phyloP scores from a whole-genome alignment of 2,888 invertebrate genomes.

The Troglohyphantes excavatus region DNA sequence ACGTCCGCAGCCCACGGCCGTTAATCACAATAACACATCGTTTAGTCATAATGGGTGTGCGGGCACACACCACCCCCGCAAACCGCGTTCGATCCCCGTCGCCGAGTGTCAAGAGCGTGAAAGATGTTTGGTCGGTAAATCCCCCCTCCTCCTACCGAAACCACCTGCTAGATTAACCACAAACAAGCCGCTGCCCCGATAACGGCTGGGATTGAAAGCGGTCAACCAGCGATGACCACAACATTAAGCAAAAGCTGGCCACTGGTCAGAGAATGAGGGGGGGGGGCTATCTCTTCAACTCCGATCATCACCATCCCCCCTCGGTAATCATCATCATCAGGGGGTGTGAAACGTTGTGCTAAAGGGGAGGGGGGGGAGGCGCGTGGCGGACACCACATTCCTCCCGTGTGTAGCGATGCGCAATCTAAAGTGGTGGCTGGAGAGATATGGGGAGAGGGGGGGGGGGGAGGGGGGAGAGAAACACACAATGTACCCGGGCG shows the following conservation, averaged over 20 bases:
- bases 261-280: constrained; percentile 49
- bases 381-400: constrained; percentile 17
- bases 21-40: constrained; percentile 4
- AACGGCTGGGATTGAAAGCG: constrained; percentile 35
- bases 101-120: not conserved
- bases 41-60: constrained; percentile 19
- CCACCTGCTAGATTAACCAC: constrained; percentile 76
- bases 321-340: constrained; percentile 68
- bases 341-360: constrained; percentile 23
- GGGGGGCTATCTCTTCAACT: constrained; percentile 29
- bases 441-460: constrained; percentile 24
- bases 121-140: constrained; percentile 28
- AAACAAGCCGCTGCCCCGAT: constrained; percentile 57
- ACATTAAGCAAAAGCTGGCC: constrained; percentile 63
- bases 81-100: no score
- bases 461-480: constrained; percentile 21
- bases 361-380: not conserved
- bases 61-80: not conserved
- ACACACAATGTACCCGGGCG: constrained; percentile 53
- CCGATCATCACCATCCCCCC: constrained; percentile 50
- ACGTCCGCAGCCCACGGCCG: not conserved
- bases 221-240: constrained; percentile 69
- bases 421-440: constrained; percentile 72
- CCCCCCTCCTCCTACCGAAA: constrained; percentile 34
- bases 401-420: constrained; percentile 73